Conservation (phyloP, 1,140 invertebrate species). For the Dermatophagoides farinae region DNA sequence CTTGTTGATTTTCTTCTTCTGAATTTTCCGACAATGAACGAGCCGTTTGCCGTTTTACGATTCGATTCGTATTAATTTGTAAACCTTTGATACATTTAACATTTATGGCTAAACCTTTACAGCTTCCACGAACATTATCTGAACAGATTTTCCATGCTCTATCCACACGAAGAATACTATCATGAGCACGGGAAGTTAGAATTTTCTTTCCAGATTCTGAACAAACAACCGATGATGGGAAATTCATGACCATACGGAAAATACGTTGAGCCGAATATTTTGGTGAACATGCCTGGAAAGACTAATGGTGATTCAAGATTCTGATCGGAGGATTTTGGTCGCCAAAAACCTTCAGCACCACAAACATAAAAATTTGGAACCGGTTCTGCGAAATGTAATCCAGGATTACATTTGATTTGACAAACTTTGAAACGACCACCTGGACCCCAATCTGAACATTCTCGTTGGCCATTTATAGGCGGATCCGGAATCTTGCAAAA, state of each 20-base stretch:
- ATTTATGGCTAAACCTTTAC: conserved; percentile 65
- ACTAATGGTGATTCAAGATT: conserved; percentile 51
- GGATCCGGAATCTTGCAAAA: conserved; percentile 68
- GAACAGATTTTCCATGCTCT: conserved; percentile 84
- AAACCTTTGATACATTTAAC: conserved; percentile 45
- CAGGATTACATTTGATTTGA: conserved; percentile 57
- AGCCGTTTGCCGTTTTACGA: conserved; percentile 33
- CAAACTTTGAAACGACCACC: conserved; percentile 45
- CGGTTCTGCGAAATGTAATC: conserved; percentile 64
- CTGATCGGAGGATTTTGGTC: conserved; percentile 32
- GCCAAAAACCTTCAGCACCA: conserved; percentile 86
- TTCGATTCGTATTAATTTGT: neutral
- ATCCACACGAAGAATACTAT: conserved; percentile 67
- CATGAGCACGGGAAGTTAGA: conserved; percentile 59
- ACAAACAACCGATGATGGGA: conserved; percentile 65
- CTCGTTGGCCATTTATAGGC: conserved; percentile 67
- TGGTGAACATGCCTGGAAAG: conserved; percentile 75
- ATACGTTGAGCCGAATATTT: conserved; percentile 54
- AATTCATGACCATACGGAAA: conserved; percentile 74
- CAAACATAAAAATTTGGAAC: conserved; percentile 89
- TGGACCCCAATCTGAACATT: conserved; percentile 85
- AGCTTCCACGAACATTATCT: conserved; percentile 40
- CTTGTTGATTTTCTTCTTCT: conserved; percentile 40
- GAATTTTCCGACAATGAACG: conserved; percentile 28
- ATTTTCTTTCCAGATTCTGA: conserved; percentile 82